A percentile compares a stretch with the other conserved stretches of the same genome.
These are phyloP conservation scores for Allobates femoralis DNA, from an alignment of 2,797 vertebrate species.

Conservation along the genomic window DNA sequence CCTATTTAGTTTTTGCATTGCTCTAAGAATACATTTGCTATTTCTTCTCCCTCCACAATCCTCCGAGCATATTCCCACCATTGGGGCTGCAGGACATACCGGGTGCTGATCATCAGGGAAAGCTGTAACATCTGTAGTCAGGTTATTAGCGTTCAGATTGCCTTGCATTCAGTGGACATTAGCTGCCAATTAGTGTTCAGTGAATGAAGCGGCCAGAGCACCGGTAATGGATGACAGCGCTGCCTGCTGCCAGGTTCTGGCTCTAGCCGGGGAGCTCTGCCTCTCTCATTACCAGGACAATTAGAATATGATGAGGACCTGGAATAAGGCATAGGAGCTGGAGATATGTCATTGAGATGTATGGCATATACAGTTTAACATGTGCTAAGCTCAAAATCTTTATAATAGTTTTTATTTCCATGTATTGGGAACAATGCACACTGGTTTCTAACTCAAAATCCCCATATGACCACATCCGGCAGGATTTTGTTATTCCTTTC, in stretches of 20 bases:
- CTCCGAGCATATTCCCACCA: neutral
- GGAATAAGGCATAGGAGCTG: neutral
- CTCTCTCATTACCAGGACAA: neutral
- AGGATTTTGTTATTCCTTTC: too few species aligned
- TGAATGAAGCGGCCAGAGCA: neutral
- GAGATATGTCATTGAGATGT: neutral
- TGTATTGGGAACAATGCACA: too few species aligned
- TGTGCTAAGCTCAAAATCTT: too few species aligned
- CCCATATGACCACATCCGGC: too few species aligned
- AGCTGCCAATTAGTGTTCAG: conserved; percentile 14
- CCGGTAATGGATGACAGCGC: neutral
- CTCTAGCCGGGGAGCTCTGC: neutral
- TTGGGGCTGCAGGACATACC: neutral
- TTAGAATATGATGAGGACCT: neutral
- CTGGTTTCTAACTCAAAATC: too few species aligned
- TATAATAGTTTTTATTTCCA: too few species aligned
- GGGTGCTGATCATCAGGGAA: neutral
- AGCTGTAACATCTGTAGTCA: neutral
- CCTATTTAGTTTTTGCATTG: too few species aligned
- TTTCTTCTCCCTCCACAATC: neutral
- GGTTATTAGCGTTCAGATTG: neutral
- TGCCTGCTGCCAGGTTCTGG: neutral
- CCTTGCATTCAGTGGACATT: conserved; percentile 13
- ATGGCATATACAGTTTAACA: neutral
- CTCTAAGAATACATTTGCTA: too few species aligned